Conservation (phyloP, 2,888 invertebrate genomes). For the Limenitis arthemis region DNA sequence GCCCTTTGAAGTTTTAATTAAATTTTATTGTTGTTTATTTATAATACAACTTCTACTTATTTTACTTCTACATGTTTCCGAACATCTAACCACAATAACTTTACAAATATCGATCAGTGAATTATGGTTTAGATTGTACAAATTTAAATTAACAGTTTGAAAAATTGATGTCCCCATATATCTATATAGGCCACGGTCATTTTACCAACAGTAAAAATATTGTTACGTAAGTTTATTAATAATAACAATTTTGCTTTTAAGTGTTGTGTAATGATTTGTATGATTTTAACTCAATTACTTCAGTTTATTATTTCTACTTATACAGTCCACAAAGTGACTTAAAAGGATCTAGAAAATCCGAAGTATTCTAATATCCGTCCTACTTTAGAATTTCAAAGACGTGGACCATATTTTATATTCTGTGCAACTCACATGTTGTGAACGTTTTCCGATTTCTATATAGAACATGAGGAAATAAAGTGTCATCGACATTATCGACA, state of each 20-base stretch:
- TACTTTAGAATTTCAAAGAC: conserved; percentile 2
- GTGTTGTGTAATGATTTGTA: too few relatives aligned
- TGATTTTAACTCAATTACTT: too few relatives aligned
- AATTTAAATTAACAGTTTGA: too few relatives aligned
- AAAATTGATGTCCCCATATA: too few relatives aligned
- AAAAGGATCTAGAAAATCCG: background rate
- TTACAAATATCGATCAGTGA: too few relatives aligned
- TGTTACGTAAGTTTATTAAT: too few relatives aligned
- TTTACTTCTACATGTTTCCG: too few relatives aligned
- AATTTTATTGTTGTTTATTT: conserved; percentile 5
- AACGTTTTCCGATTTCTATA: conserved; percentile 9
- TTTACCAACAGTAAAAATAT: too few relatives aligned
- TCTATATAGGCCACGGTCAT: too few relatives aligned
- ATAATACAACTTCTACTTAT: background rate
- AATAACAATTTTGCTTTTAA: too few relatives aligned
- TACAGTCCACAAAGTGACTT: background rate
- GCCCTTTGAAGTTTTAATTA: conserved; percentile 16
- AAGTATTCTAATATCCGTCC: conserved; percentile 8
- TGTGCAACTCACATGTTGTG: conserved; percentile 4
- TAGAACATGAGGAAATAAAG: conserved; percentile 12
- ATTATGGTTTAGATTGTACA: too few relatives aligned
- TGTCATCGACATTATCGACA: conserved; percentile 3
- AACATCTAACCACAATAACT: too few relatives aligned
- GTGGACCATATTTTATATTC: conserved; percentile 7
- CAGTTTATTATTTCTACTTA: background rate